Conservation (phyloP, 2,888 invertebrate genomes). For the Coelinius sp. region DNA sequence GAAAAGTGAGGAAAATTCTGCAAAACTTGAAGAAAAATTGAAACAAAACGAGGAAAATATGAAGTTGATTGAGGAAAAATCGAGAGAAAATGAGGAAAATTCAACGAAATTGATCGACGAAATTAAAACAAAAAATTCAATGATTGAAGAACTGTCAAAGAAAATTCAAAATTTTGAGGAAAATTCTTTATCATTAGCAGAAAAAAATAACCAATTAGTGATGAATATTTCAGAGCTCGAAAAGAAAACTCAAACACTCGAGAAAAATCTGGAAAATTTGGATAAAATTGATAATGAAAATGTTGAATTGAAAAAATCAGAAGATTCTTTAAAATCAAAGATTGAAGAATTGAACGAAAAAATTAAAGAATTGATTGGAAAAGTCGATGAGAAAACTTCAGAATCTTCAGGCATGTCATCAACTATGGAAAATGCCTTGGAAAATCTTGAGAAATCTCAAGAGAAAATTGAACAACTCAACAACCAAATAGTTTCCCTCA, state of each 20-base stretch:
- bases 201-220: constrained; percentile 25
- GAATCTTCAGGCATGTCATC: not conserved
- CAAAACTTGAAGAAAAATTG: constrained; percentile 8
- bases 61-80: constrained; percentile 35
- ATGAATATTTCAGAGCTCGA: constrained; percentile 19
- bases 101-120: not conserved
- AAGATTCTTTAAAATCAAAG: not conserved
- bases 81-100: constrained; percentile 30
- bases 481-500: not conserved
- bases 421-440: not conserved
- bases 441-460: not conserved
- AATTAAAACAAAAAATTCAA: not conserved
- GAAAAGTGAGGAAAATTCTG: constrained; percentile 17
- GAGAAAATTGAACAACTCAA: not conserved
- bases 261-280: constrained; percentile 21
- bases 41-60: not conserved
- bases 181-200: constrained; percentile 36
- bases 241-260: constrained; percentile 32
- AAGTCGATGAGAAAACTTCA: constrained; percentile 43
- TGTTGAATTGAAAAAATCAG: not conserved
- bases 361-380: constrained; percentile 44
- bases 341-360: constrained; percentile 44
- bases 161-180: constrained; percentile 28
- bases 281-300: constrained; percentile 37
- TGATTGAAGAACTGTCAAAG: constrained; percentile 24